A percentile compares a stretch with the other conserved stretches of the same genome.
phyloP scores from a whole-genome alignment of 2,113 vertebrate species.

The Prinia subflava region DNA sequence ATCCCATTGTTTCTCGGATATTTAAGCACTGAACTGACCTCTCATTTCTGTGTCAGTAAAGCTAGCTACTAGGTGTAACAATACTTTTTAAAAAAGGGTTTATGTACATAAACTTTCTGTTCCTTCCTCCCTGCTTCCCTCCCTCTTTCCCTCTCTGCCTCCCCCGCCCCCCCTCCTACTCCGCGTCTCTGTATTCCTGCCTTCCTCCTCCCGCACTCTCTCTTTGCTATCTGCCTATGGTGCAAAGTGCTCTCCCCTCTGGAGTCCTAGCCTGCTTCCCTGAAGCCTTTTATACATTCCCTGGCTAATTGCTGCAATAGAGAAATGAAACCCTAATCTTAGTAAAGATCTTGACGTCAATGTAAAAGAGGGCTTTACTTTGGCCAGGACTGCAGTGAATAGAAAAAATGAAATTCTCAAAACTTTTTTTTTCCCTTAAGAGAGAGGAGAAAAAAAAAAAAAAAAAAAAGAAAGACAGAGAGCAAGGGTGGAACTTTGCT shows the following conservation, averaged over 20 bases:
- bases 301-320: slow-evolving; percentile 86
- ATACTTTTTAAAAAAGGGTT: slow-evolving; percentile 45
- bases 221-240: slow-evolving; percentile 72
- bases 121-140: slow-evolving; percentile 45
- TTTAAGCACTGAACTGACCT: slow-evolving; percentile 55
- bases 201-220: slow-evolving; percentile 60
- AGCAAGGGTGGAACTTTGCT: slow-evolving; percentile 71
- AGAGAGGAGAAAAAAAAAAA: background rate
- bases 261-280: slow-evolving; percentile 75
- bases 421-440: slow-evolving; percentile 62
- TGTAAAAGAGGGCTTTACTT: slow-evolving; percentile 85
- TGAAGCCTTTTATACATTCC: slow-evolving; percentile 87
- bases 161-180: background rate
- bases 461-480: background rate
- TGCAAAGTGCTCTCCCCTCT: slow-evolving; percentile 76
- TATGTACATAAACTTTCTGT: slow-evolving; percentile 73
- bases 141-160: slow-evolving; percentile 16
- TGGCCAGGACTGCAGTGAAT: slow-evolving; percentile 79
- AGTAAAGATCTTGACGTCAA: slow-evolving; percentile 92
- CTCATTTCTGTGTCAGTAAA: slow-evolving; percentile 51
- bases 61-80: slow-evolving; percentile 72
- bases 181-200: slow-evolving; percentile 44
- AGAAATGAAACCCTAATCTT: slow-evolving; percentile 90
- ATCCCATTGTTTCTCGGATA: slow-evolving; percentile 72
- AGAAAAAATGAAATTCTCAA: slow-evolving; percentile 80